Evolutionary conservation across 2,888 invertebrate species (phyloP).

Genomic region (Tenthredo mesomela): DNA sequence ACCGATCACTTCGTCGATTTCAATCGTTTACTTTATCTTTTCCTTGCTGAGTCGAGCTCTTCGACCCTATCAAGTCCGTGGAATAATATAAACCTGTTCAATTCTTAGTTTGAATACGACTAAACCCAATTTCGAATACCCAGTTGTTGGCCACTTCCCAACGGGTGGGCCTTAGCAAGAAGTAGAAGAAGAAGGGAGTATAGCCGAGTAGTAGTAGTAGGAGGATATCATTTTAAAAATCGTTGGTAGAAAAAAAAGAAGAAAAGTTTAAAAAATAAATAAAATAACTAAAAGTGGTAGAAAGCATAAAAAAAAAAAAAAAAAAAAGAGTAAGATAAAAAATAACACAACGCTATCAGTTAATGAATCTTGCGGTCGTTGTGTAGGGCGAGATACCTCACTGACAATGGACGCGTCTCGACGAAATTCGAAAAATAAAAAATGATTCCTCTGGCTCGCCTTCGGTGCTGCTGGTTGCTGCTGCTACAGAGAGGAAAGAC

Average conservation of each 20-base stretch:
- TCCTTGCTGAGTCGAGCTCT: neutral
- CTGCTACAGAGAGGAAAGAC: conserved; percentile 53
- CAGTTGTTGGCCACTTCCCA: conserved; percentile 12
- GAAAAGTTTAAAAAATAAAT: neutral
- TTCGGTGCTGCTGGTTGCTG: conserved; percentile 11
- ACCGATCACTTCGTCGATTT: neutral
- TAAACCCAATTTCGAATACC: conserved; percentile 39
- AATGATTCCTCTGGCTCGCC: conserved; percentile 62
- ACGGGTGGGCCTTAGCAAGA: conserved; percentile 44
- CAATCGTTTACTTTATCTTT: neutral
- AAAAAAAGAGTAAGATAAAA: conserved; percentile 49
- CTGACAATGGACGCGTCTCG: conserved; percentile 69
- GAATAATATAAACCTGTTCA: neutral
- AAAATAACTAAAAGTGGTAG: neutral
- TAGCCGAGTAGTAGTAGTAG: neutral
- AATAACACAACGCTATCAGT: conserved; percentile 67
- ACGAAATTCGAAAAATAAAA: conserved; percentile 71
- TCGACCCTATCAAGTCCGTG: neutral
- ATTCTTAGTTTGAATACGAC: conserved; percentile 20
- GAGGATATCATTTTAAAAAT: conserved; percentile 51
- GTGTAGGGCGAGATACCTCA: conserved; percentile 35
- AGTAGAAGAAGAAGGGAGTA: neutral
- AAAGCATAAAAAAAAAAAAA: conserved; percentile 55
- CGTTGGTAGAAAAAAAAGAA: neutral
- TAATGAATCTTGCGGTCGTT: conserved; percentile 69